Evolutionary conservation across 2,888 invertebrate genomes (phyloP), one percentile per base, ranked within the genome.

Genomic region (Drosophila falleni): DNA sequence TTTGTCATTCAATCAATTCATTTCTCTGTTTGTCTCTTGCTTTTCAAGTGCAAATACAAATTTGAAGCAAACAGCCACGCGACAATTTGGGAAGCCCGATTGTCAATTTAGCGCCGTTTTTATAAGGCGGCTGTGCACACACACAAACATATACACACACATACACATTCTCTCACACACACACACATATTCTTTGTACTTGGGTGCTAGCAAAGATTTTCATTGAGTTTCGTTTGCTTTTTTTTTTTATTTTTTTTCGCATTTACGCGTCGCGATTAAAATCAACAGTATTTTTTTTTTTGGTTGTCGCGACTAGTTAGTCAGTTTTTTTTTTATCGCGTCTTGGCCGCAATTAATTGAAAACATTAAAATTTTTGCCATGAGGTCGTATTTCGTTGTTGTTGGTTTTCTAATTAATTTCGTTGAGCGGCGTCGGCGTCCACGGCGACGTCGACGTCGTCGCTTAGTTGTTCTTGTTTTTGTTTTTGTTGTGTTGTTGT

Each of bases 361-460:
- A 77, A 86, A 74, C 80, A 86, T 86, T 86, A 71, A 86, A 61
- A 74, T 29, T 29, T 80, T 73, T 81, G 81, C 64, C 72, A 66
- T 81, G 80, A 72, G 80, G 60, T 65, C 70, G 79, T 60, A 61
- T 49, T 15, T 33, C 50, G 39, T 31, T 54, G 35, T 53, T 51
- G 44, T 19, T 47, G 8, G 46, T 67, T 63, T 63, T 61, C 51
- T 67, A 77, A 65, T 77, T 80, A 73, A 75, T 65, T 79, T 64
- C 61, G 59, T 55, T 56, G 39, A 35, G 42, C 51, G 58, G 46
- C 33, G 55, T 37, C 46, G 46, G n/a, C 56, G 54, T n/a, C 55
- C 50, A 16, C 33, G 64, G 35, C 44, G 53, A 26, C 46, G 37
- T 23, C 44, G 53, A 26, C 46, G 37, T 23, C 35, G 37, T 39